Conservation (phyloP, 2,888 invertebrate genomes). For the Orthonychiurus folsomi region DNA sequence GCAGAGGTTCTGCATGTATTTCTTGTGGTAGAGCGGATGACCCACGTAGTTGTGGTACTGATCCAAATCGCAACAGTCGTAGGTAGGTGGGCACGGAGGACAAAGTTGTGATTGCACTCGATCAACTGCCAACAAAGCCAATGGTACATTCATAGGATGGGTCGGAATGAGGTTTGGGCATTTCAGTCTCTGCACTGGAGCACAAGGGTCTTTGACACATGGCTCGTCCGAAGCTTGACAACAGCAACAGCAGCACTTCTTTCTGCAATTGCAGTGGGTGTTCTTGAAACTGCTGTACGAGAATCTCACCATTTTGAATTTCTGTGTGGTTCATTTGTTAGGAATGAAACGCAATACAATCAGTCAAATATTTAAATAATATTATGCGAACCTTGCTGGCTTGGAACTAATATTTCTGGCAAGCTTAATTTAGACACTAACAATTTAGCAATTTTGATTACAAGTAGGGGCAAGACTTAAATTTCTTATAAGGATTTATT, state of each 20-base stretch:
- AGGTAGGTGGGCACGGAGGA: background rate
- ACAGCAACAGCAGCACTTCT: background rate
- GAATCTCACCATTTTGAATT: background rate
- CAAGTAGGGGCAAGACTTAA: no score
- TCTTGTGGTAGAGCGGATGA: background rate
- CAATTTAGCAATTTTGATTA: no score
- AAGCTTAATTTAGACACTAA: no score
- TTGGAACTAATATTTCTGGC: no score
- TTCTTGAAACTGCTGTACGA: background rate
- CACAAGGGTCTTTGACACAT: background rate
- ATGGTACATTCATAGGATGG: background rate
- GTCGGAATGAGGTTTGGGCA: background rate
- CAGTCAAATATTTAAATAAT: no score
- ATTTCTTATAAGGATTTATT: no score
- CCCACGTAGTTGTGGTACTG: background rate
- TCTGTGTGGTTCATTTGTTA: background rate
- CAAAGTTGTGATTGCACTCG: background rate
- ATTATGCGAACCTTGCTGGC: no score
- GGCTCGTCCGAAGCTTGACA: background rate
- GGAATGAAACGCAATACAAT: no score
- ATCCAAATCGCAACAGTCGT: background rate
- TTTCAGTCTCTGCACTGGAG: background rate
- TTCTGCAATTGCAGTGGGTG: background rate
- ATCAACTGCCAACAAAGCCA: background rate
- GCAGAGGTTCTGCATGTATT: background rate